Evolutionary conservation across 2,113 vertebrate genomes (phyloP).

Genomic region (Progne subis): DNA sequence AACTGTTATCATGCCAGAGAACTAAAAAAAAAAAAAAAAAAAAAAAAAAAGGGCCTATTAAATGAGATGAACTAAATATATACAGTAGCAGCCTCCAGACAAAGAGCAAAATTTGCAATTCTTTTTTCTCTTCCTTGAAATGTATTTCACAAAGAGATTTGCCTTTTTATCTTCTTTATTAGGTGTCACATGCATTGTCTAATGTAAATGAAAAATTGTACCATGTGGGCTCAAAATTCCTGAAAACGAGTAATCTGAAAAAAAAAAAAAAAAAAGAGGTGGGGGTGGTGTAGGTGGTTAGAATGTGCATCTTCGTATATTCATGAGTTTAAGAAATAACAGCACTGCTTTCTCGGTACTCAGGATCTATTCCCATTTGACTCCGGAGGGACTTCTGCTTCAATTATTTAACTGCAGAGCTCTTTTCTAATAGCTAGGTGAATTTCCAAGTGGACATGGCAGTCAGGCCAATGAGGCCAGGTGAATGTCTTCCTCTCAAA

Average conservation of each 20-base stretch:
- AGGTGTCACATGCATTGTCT: not conserved
- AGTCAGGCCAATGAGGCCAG: not conserved
- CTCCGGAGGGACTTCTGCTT: not conserved
- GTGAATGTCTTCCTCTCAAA: not conserved
- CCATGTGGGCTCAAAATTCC: not conserved
- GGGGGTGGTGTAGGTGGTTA: not conserved
- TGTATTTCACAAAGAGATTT: not conserved
- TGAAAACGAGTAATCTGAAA: not conserved
- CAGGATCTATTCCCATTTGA: not conserved
- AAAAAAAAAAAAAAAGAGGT: not conserved
- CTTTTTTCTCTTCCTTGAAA: not conserved
- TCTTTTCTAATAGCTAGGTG: not conserved
- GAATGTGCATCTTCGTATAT: not conserved
- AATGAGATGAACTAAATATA: not conserved
- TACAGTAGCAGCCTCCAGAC: not conserved
- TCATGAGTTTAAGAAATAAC: not conserved
- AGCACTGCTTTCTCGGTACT: not conserved
- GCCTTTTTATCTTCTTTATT: conserved; percentile 30
- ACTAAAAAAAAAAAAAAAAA: not conserved
- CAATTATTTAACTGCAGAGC: not conserved
- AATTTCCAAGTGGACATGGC: not conserved
- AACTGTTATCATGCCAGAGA: not conserved
- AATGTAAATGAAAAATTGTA: not conserved
- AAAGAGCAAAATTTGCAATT: conserved; percentile 16
- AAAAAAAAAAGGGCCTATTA: not conserved